Evolutionary conservation across 2,797 vertebrate genomes (phyloP), one percentile per base, ranked within the genome.

Genomic region (Peromyscus eremicus): DNA sequence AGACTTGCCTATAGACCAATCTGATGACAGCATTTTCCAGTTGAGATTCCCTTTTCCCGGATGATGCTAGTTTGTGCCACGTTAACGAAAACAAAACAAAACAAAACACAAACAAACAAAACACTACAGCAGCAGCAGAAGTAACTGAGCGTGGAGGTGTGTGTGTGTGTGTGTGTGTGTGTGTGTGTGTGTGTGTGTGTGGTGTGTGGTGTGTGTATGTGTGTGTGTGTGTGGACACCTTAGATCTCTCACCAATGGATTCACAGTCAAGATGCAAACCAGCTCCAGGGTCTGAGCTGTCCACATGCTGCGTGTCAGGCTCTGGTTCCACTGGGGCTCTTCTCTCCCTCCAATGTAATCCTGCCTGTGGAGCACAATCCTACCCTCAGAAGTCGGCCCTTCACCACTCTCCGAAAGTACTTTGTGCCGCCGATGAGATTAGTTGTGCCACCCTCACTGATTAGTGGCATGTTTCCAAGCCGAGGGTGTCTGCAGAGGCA

Each of bases 401-500:
- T 12, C n/a, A 34, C 77, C 21, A 62, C 23, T 62, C 43, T 85
- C 77, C 6, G 2, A 75, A 79, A 75, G 87, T 43, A n/a, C 52
- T 79, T 0, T 1, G 6, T 70, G 94, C 95, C 60, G 94, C 95
- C 92, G 43, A 16, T 0, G 2, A 94, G 77, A 94, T 94, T 37
- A 73, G 73, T 76, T 92, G 70, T 60, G 76, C 86, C 86, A 62
- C 97, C 89, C 32, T 92, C 77, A 85, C 97, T 95, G 92, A 96
- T 95, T 46, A 85, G 91, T 60, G 75, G 98, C 97, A 86, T 94
- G 80, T 96, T 98, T 98, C 97, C 97, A 97, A 97, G 96, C 94
- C 40, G 82, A 97, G 97, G 6, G 4, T 97, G 98, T 98, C 97
- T 23, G 60, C 70, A 85, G 97, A 98, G 96, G 96, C 95, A 25